Evolutionary conservation across 2,113 vertebrate genomes (phyloP).

Genomic region (Psilopsiagon aurifrons): DNA sequence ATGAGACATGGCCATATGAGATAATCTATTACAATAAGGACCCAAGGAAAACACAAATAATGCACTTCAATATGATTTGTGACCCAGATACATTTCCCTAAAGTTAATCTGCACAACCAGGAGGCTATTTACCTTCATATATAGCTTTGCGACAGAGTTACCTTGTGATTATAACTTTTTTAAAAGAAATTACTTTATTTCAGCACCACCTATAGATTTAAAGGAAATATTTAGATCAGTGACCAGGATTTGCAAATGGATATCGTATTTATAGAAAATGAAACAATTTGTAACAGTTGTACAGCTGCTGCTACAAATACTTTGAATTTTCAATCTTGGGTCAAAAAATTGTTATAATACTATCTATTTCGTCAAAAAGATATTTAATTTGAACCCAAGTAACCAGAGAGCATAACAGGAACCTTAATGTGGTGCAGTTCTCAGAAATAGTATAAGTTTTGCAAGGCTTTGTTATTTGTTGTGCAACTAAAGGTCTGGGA

Average conservation of each 20-base stretch:
- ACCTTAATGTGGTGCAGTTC: not conserved
- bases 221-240: not conserved
- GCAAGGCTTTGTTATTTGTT: not conserved
- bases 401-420: not conserved
- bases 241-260: not conserved
- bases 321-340: not conserved
- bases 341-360: not conserved
- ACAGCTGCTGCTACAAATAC: not conserved
- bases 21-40: not conserved
- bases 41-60: not conserved
- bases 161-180: not conserved
- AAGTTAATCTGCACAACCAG: not conserved
- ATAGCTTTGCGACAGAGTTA: not conserved
- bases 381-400: not conserved
- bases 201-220: constrained; percentile 48
- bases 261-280: not conserved
- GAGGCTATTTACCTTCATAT: not conserved
- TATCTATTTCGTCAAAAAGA: not conserved
- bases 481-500: not conserved
- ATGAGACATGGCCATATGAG: not conserved
- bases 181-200: not conserved
- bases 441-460: not conserved
- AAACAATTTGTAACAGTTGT: not conserved
- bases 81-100: not conserved
- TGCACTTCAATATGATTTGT: not conserved